These are phyloP conservation scores for Phocides pigmalion DNA, from an alignment of 1,140 invertebrate genomes.

Conservation along the genomic window DNA sequence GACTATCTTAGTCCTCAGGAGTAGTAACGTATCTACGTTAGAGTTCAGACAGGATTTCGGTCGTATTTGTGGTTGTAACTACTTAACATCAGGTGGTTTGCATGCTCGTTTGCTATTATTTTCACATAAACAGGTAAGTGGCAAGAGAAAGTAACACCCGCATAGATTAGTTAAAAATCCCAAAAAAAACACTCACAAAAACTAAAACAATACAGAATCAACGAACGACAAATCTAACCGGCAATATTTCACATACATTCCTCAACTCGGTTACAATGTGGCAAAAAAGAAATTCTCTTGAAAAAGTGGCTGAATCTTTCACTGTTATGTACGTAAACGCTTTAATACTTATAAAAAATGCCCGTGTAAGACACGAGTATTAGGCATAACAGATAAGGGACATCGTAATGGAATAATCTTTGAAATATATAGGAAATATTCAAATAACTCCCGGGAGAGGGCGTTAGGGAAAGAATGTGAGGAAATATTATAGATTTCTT, in stretches of 20 bases:
- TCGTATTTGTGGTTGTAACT: too few relatives aligned
- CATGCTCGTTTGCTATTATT: too few relatives aligned
- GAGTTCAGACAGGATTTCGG: too few relatives aligned
- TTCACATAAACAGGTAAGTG: too few relatives aligned
- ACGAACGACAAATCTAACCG: not conserved
- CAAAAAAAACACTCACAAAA: too few relatives aligned
- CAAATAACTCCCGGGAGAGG: constrained; percentile 5
- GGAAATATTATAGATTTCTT: constrained; percentile 18
- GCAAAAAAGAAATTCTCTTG: constrained; percentile 12
- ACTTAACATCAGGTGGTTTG: too few relatives aligned
- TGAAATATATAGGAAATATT: constrained; percentile 15
- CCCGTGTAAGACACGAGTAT: constrained; percentile 27
- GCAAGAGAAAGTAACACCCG: too few relatives aligned
- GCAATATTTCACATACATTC: not conserved
- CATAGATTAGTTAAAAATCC: too few relatives aligned
- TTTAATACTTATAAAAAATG: constrained; percentile 30
- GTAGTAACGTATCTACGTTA: too few relatives aligned
- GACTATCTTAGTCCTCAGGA: too few relatives aligned
- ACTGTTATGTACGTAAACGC: constrained; percentile 30
- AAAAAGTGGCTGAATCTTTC: constrained; percentile 24
- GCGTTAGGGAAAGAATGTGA: not conserved
- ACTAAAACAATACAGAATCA: not conserved
- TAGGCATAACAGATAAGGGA: constrained; percentile 23
- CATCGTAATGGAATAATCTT: constrained; percentile 25
- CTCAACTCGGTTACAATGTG: not conserved